A percentile compares a stretch with the other conserved stretches of the same genome.
These are phyloP conservation scores for Cyclophora punctaria DNA, from an alignment of 2,888 invertebrate genomes.

Conservation along the genomic window DNA sequence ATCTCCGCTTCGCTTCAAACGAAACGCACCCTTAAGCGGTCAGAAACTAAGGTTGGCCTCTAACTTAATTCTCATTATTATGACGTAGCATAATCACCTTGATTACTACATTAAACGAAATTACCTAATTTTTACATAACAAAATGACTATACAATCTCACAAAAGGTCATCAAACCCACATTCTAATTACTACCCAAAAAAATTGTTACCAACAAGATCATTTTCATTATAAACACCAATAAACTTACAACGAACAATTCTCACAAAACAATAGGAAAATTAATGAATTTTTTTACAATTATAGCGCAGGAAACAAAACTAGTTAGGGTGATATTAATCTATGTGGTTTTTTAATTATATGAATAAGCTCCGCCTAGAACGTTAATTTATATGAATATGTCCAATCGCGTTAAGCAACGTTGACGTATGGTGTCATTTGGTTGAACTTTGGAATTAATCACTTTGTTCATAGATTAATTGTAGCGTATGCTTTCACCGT, in stretches of 20 bases:
- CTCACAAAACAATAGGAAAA: slow-evolving; percentile 21
- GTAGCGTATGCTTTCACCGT: slow-evolving; percentile 14
- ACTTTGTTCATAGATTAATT: slow-evolving; percentile 31
- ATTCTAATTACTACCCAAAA: too few species aligned
- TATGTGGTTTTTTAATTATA: slow-evolving; percentile 10
- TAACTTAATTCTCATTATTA: too few species aligned
- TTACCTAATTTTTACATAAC: too few species aligned
- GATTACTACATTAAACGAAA: too few species aligned
- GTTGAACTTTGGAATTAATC: slow-evolving; percentile 48
- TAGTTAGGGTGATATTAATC: slow-evolving; percentile 17
- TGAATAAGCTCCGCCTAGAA: slow-evolving; percentile 20
- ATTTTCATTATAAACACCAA: slow-evolving; percentile 14
- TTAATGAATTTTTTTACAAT: slow-evolving; percentile 28
- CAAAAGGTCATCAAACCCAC: too few species aligned
- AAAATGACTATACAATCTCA: too few species aligned
- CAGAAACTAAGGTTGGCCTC: too few species aligned
- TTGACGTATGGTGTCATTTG: slow-evolving; percentile 48
- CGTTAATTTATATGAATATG: slow-evolving; percentile 58
- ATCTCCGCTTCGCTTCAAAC: too few species aligned
- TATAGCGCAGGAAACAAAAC: slow-evolving; percentile 19
- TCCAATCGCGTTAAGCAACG: slow-evolving; percentile 65
- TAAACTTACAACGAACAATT: slow-evolving; percentile 15
- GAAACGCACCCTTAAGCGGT: too few species aligned
- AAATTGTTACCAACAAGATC: neutral
- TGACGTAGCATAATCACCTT: too few species aligned